These are phyloP conservation scores for Gnathonemus echidnorhynchus DNA, from an alignment of 2,113 vertebrate species.

Conservation along the genomic window DNA sequence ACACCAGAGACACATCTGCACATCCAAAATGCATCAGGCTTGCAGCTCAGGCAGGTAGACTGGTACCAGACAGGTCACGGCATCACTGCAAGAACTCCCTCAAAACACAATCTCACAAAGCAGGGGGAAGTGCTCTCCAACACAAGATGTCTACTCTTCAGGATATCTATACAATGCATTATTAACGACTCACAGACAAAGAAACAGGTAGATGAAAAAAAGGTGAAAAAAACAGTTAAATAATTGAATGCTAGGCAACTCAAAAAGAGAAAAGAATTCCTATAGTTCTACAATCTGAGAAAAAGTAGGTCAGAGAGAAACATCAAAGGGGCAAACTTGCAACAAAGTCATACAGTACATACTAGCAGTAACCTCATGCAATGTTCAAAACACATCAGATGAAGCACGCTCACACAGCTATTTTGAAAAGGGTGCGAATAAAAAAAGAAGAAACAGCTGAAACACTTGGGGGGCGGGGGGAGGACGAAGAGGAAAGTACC, in stretches of 20 bases:
- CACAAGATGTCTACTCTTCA: constrained; percentile 26
- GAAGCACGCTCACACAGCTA: neutral
- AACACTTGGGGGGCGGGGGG: constrained; percentile 2
- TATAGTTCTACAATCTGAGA: constrained; percentile 32
- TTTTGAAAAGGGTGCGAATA: constrained; percentile 10
- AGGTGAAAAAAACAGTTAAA: constrained; percentile 50
- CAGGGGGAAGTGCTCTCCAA: constrained; percentile 18
- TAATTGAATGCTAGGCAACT: constrained; percentile 50
- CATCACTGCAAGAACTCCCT: constrained; percentile 23
- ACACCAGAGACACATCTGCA: constrained; percentile 3
- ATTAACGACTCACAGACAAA: constrained; percentile 58
- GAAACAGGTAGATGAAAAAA: constrained; percentile 50
- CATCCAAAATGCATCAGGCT: neutral
- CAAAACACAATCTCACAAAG: constrained; percentile 27
- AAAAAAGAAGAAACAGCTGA: constrained; percentile 12
- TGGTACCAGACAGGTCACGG: constrained; percentile 36
- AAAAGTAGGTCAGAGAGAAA: constrained; percentile 48
- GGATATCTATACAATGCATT: constrained; percentile 58
- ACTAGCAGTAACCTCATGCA: constrained; percentile 35
- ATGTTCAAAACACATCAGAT: constrained; percentile 37
- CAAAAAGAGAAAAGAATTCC: constrained; percentile 35
- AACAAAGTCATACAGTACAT: constrained; percentile 40
- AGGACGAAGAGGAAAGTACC: constrained; percentile 17
- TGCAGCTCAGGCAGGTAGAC: constrained; percentile 23
- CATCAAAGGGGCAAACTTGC: constrained; percentile 51